Conservation (phyloP, 2,797 vertebrate species). For the Melopsittacus undulatus region DNA sequence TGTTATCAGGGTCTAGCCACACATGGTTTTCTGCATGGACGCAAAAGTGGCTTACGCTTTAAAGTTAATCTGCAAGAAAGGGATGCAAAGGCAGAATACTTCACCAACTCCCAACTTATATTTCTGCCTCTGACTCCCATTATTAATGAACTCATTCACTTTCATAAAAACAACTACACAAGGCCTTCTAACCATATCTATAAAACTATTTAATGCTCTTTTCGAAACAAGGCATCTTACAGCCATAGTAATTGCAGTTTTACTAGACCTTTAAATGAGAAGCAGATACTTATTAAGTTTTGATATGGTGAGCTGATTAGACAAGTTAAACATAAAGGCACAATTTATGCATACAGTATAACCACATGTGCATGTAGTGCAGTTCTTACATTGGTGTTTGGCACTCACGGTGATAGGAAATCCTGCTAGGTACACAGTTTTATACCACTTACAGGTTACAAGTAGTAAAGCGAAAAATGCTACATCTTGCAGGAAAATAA, state of each 20-base stretch:
- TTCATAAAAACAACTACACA: slow-evolving; percentile 67
- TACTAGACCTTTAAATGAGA: slow-evolving; percentile 77
- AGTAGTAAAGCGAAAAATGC: slow-evolving; percentile 71
- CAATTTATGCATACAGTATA: slow-evolving; percentile 51
- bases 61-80: neutral
- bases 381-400: slow-evolving; percentile 25
- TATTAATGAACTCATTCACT: slow-evolving; percentile 70
- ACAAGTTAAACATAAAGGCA: slow-evolving; percentile 68
- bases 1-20: neutral
- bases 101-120: slow-evolving; percentile 22
- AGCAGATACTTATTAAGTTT: slow-evolving; percentile 77
- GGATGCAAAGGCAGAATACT: neutral
- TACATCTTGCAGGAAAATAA: slow-evolving; percentile 76
- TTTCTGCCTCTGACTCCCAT: slow-evolving; percentile 37
- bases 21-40: neutral
- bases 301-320: slow-evolving; percentile 73
- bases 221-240: slow-evolving; percentile 71
- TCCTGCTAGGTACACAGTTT: slow-evolving; percentile 53
- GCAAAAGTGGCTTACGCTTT: neutral
- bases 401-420: neutral
- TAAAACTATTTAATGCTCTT: slow-evolving; percentile 74
- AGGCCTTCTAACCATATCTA: slow-evolving; percentile 68
- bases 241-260: slow-evolving; percentile 66
- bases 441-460: slow-evolving; percentile 59
- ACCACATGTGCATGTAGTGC: slow-evolving; percentile 7